A percentile compares a stretch with the other conserved stretches of the same genome.
phyloP scores from a whole-genome alignment of 2,888 invertebrate species.

The Osmoderma eremita region DNA sequence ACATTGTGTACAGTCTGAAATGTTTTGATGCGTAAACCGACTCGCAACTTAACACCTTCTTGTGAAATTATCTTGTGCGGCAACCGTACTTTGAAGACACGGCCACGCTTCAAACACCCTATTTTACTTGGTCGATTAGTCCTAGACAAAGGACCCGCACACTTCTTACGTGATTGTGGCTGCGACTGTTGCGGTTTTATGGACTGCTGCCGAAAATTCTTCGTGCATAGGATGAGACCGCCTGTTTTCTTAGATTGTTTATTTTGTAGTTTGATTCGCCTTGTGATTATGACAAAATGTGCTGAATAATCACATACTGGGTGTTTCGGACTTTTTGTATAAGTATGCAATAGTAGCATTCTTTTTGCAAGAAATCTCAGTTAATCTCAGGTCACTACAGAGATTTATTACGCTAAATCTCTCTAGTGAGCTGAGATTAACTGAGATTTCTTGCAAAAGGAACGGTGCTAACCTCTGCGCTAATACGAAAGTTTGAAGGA shows the following conservation, averaged over 20 bases:
- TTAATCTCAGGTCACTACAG: no score
- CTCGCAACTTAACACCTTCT: slow-evolving; percentile 28
- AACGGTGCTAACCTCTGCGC: no score
- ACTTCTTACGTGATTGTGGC: slow-evolving; percentile 41
- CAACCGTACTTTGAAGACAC: slow-evolving; percentile 15
- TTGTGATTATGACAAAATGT: slow-evolving; percentile 7
- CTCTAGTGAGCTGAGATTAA: no score
- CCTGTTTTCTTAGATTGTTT: slow-evolving; percentile 20
- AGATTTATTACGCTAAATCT: no score
- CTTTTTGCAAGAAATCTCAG: no score
- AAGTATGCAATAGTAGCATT: neutral
- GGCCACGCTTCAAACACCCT: slow-evolving; percentile 44
- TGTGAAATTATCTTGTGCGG: slow-evolving; percentile 16
- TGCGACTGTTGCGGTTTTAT: slow-evolving; percentile 52
- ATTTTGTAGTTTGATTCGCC: slow-evolving; percentile 19
- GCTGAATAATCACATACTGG: neutral
- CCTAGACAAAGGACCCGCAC: slow-evolving; percentile 51
- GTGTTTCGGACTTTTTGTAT: neutral
- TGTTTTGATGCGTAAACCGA: slow-evolving; percentile 28
- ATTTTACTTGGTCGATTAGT: slow-evolving; percentile 54
- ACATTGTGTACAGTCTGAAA: neutral
- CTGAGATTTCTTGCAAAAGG: no score
- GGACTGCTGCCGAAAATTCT: slow-evolving; percentile 43
- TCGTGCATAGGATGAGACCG: neutral
- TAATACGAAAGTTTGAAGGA: no score